Evolutionary conservation across 2,888 invertebrate genomes (phyloP), one percentile per base, ranked within the genome.

Genomic region (Epinotia nisella): DNA sequence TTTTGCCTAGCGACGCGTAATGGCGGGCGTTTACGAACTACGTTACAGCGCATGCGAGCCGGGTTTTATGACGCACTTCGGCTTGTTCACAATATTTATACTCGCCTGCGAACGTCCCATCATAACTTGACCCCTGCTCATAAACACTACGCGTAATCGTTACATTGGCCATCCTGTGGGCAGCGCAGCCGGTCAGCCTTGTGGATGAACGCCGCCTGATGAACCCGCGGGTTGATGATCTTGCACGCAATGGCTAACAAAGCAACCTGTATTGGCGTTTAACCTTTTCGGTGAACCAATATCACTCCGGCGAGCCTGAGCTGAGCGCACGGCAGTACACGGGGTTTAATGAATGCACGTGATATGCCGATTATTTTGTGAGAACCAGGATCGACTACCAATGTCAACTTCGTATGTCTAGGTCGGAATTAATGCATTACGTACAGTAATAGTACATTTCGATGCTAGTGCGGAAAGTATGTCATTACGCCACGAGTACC

Each of bases 21-120:
- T 72, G 67, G 72, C 66, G 66, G 72, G 41, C 71, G 70, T 72
- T 72, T 72, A 72, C 62, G 72, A 68, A 61, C 69, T 49, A 10
- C 49, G 21, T 64, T 64, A 64, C 69, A n/a, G 53, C 61, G 61
- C 69, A n/a, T 24, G 29, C 55, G 35, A 55, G 39, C 56, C 41
- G 21, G 39, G 21, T 21, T 65, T 66, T 66, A 66, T 66, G 56
- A 41, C 41, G 55, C 55, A 21, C 39, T n/a, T 55, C 39, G 15
- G 1, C 11, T 7, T 35, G 5, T 62, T 49, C 19, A 49, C 24
- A n/a, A 61, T 15, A 49, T 45, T n/a, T 15, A 4, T n/a, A 49
- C 11, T 29, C 29, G 49, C 9, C 13, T n/a, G 49, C 11, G n/a
- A 51, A 2, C 2, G 11, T 24, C 11, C 1, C 49, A 29, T 17